These are phyloP conservation scores for Chaetura pelagica DNA, from an alignment of 2,113 vertebrate species.

Conservation along the genomic window DNA sequence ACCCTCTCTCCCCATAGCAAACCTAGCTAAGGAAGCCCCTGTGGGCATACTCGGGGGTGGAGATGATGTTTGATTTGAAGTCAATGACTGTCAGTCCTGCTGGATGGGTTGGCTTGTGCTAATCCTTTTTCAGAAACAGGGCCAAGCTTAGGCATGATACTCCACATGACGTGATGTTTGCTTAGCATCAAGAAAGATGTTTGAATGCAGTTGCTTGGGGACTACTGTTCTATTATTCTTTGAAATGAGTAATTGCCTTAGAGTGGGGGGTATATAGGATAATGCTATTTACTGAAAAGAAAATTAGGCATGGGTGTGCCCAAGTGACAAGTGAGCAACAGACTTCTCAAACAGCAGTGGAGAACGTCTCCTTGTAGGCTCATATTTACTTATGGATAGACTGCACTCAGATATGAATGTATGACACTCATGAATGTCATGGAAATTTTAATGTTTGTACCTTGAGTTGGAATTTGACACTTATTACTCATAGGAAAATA, in stretches of 20 bases:
- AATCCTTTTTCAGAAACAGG: neutral
- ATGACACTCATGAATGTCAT: neutral
- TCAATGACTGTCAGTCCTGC: conserved; percentile 12
- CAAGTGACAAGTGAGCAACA: neutral
- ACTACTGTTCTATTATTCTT: neutral
- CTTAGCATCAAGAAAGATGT: neutral
- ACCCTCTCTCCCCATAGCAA: neutral
- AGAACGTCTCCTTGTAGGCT: neutral
- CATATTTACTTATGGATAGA: neutral
- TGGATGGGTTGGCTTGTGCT: conserved; percentile 19
- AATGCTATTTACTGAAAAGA: neutral
- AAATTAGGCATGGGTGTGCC: neutral
- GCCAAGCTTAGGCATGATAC: neutral
- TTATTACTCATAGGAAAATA: neutral
- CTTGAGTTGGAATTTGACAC: neutral
- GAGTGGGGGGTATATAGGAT: neutral
- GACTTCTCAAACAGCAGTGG: neutral
- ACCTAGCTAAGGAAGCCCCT: neutral
- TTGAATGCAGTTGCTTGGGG: neutral
- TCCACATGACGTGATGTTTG: neutral
- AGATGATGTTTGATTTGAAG: conserved; percentile 11
- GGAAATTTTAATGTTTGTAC: neutral
- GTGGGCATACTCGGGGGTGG: neutral
- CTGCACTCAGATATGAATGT: neutral
- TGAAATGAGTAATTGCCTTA: neutral